A percentile compares a stretch with the other conserved stretches of the same genome.
These are phyloP conservation scores for Pipistrellus nathusii DNA, from an alignment of 2,797 vertebrate genomes.

Conservation along the genomic window DNA sequence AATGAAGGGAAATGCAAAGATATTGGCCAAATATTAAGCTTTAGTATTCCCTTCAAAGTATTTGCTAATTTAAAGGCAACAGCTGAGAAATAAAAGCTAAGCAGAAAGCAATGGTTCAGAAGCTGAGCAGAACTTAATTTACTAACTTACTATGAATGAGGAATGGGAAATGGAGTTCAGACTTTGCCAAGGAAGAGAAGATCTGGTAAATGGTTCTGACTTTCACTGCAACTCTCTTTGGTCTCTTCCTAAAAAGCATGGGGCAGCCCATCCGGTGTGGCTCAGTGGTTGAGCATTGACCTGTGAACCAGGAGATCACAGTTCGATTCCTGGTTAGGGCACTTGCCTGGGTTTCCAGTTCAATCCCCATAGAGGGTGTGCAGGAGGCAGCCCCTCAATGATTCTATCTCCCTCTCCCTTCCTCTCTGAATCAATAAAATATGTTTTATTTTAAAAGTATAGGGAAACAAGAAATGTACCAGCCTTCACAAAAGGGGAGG, in stretches of 20 bases:
- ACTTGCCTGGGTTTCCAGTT: no score
- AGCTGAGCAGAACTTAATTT: neutral
- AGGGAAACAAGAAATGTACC: neutral
- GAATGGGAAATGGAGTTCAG: neutral
- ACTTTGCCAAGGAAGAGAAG: neutral
- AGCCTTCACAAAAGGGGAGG: neutral
- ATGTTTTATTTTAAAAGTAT: no score
- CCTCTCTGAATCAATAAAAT: no score
- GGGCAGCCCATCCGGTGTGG: no score
- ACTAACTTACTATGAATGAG: neutral
- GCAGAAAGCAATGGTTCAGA: neutral
- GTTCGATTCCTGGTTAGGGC: no score
- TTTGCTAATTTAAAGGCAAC: neutral
- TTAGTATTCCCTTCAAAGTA: neutral
- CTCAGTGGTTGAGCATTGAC: no score
- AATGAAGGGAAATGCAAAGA: neutral
- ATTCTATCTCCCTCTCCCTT: no score
- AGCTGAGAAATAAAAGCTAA: neutral
- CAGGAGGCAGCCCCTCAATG: no score
- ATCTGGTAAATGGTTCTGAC: neutral
- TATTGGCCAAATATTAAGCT: neutral
- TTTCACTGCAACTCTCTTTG: neutral
- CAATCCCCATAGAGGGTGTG: no score
- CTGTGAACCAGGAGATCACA: no score
- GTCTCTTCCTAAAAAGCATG: neutral